These are phyloP conservation scores for Seriola aureovittata DNA, from an alignment of 2,113 vertebrate species.

Conservation along the genomic window DNA sequence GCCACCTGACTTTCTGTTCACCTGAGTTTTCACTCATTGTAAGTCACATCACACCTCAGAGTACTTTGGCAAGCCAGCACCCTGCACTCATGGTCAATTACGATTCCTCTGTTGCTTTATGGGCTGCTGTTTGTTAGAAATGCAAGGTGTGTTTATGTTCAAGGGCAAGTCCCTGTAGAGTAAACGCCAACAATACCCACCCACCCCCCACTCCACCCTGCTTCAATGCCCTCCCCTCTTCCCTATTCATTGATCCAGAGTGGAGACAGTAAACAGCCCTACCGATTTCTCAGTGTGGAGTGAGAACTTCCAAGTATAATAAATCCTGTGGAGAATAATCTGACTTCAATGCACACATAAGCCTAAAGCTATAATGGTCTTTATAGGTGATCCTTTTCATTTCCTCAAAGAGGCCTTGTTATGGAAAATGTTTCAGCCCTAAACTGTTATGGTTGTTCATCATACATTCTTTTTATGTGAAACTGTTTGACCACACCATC, in stretches of 20 bases:
- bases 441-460: neutral
- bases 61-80: constrained; percentile 24
- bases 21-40: constrained; percentile 44
- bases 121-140: constrained; percentile 41
- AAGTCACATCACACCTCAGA: constrained; percentile 44
- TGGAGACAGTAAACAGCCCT: constrained; percentile 6
- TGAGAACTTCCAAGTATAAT: constrained; percentile 25
- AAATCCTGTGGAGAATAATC: constrained; percentile 15
- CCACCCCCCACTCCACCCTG: neutral
- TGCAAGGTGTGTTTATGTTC: constrained; percentile 54
- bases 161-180: constrained; percentile 51
- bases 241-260: constrained; percentile 40
- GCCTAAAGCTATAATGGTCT: neutral
- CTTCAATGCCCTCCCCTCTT: neutral
- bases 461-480: neutral
- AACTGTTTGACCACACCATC: neutral
- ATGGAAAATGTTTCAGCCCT: neutral
- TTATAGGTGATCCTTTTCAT: neutral
- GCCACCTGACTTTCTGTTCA: constrained; percentile 7
- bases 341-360: neutral
- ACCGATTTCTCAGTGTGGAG: constrained; percentile 1
- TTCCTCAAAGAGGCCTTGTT: neutral
- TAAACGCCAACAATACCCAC: constrained; percentile 23
- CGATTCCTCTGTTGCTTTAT: constrained; percentile 32
- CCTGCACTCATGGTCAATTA: constrained; percentile 52